Evolutionary conservation across 2,113 vertebrate species (phyloP), one percentile per base, ranked within the genome.

Genomic region (Tringa solitaria): DNA sequence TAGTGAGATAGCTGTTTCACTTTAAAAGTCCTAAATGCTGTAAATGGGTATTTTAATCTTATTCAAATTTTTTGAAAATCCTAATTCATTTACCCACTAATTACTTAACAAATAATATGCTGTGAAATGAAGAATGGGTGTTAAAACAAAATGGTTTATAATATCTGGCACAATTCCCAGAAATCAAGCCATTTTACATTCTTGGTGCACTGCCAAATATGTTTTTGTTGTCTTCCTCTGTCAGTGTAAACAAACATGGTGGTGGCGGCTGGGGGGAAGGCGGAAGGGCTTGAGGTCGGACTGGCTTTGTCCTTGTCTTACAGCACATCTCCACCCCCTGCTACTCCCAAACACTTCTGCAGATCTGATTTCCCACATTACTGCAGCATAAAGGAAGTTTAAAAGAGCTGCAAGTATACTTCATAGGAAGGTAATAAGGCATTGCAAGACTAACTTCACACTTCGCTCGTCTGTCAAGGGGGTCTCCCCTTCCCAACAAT

Each of bases 361-460:
- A 94, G 85, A 93, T 95, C 95, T 91, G 50, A 77, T 95, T 97
- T 97, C 95, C 91, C 93, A 54, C 83, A 74, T 78, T 91, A 75
- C 93, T 88, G 92, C 97, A 68, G 89, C 89, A 74, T 95, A 75
- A 85, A 95, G 93, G 96, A 97, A 91, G 95, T 94, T 97, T 95
- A 84, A 94, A 95, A 94, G 97, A 87, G 94, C 46, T 87, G 95
- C 85, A 1, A 81, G 94, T 95, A 84, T 93, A 93, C 94, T 97
- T 97, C 95, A 95, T 96, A 95, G 93, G 95, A 96, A 97, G 98
- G 98, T 96, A 98, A 98, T 96, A 98, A 98, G 97, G 97, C 98
- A 95, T 97, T 95, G 97, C 97, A 96, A 98, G 95, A 93, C 96
- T 95, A 96, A 96, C 97, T 98, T 99, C 98, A 98, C 98, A 98